These are phyloP conservation scores for Malthinus flaveolus DNA, from an alignment of 2,888 invertebrate species.

Conservation along the genomic window DNA sequence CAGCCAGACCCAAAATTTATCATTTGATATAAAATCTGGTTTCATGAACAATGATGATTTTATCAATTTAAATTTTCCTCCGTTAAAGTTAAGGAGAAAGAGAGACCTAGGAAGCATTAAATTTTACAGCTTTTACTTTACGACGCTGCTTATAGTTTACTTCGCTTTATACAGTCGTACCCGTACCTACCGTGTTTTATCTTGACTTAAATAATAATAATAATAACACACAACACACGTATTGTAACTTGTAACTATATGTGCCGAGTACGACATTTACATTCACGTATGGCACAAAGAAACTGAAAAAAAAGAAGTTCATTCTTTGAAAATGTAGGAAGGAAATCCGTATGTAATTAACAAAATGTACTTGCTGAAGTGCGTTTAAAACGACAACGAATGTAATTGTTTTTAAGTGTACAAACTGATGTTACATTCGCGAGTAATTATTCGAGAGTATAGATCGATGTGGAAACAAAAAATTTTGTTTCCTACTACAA, in stretches of 20 bases:
- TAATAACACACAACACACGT: conserved; percentile 12
- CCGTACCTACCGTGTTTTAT: conserved; percentile 29
- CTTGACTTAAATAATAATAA: conserved; percentile 28
- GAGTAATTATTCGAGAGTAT: no score
- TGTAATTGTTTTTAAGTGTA: no score
- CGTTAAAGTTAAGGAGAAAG: not conserved
- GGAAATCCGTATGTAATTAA: no score
- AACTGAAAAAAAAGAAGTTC: no score
- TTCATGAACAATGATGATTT: conserved; percentile 17
- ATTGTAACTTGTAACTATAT: conserved; percentile 22
- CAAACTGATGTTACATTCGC: no score
- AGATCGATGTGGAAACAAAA: no score
- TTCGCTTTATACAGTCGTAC: conserved; percentile 29
- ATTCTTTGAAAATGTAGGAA: no score
- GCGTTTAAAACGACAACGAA: no score
- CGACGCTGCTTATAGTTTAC: conserved; percentile 32
- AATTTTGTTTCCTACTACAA: no score
- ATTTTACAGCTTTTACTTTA: conserved; percentile 38
- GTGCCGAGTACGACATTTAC: conserved; percentile 13
- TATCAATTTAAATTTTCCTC: conserved; percentile 25
- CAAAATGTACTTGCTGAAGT: no score
- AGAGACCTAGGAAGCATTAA: conserved; percentile 35
- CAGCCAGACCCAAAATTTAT: not conserved
- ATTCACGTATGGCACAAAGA: no score
- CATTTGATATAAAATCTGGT: conserved; percentile 9